phyloP scores from a whole-genome alignment of 2,888 invertebrate genomes.

The Anorthoa munda region DNA sequence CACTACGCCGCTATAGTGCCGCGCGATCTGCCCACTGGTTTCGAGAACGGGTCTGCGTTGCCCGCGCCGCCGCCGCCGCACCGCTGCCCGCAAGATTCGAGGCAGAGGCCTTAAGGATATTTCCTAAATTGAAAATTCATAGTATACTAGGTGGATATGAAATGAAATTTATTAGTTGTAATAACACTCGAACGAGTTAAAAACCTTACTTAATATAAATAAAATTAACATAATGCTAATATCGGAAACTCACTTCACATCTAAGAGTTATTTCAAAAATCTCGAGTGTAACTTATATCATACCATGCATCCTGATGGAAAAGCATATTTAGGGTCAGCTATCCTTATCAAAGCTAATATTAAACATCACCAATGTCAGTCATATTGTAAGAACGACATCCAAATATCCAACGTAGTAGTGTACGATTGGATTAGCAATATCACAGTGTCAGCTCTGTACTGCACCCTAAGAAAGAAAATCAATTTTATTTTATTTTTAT shows the following conservation, averaged over 20 bases:
- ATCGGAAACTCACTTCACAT: neutral
- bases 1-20: no score
- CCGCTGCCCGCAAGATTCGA: no score
- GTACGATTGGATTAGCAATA: neutral
- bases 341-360: neutral
- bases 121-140: neutral
- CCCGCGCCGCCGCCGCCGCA: no score
- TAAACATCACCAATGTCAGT: neutral
- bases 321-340: no score
- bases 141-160: no score
- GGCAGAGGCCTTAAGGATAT: no score
- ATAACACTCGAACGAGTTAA: slow-evolving; percentile 11
- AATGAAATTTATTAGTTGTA: neutral
- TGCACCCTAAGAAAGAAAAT: neutral
- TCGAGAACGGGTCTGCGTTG: no score
- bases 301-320: no score
- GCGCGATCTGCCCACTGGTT: no score
- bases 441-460: neutral
- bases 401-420: neutral
- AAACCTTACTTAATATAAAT: neutral
- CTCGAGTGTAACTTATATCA: no score
- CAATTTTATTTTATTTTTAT: no score
- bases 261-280: neutral
- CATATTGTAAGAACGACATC: neutral
- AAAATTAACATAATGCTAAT: slow-evolving; percentile 13